Base-by-base conservation (phyloP, 2,113 vertebrate species). In the Gallinago undulata region DNA sequence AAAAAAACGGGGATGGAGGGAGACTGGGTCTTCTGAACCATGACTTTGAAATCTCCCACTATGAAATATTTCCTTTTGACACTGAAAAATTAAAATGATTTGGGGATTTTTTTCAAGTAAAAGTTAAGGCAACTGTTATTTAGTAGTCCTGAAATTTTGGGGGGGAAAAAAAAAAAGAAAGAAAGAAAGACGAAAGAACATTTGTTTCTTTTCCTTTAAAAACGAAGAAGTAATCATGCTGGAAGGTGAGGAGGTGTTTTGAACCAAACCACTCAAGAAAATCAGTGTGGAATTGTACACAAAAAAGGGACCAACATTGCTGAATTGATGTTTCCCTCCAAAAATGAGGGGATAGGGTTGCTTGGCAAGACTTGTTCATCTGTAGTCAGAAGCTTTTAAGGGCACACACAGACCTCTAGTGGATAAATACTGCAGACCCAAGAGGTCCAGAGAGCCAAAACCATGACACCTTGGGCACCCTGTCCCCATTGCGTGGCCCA, bases 381-480 rank as follows among this genome's bases (percentile, higher is more conserved):
- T 48, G 33, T 28, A 81, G 11, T 47, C 28, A 24, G 48, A 87
- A 33, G 19, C 24, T 91, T 23, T 41, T 16, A 16, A 63, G 63
- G 25, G 41, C 28, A 53, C 50, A 69, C 35, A n/a, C 30, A 83
- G 63, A 69, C 17, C 35, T 76, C 12, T 53, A 41, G 57, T 14
- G 55, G 59, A 51, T 59, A 83, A 90, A 79, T 21, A 19, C 16
- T 85, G 39, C 33, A 93, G 48, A 69, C 23, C 19, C 64, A 50
- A 62, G 47, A 90, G 43, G 6, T 78, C 10, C 1, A 0, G 23
- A 37, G 51, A 21, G 30, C 25, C 69, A 47, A 47, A 92, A 30
- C 19, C 1, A 2, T 10, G 27, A 48, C 22, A 23, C 0, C 0
- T 37, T 6, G 0, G 50, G 10, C 19, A 39, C 0, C 0, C 31